Evolutionary conservation across 2,888 invertebrate species (phyloP).

Genomic region (Bedellia somnulentella): DNA sequence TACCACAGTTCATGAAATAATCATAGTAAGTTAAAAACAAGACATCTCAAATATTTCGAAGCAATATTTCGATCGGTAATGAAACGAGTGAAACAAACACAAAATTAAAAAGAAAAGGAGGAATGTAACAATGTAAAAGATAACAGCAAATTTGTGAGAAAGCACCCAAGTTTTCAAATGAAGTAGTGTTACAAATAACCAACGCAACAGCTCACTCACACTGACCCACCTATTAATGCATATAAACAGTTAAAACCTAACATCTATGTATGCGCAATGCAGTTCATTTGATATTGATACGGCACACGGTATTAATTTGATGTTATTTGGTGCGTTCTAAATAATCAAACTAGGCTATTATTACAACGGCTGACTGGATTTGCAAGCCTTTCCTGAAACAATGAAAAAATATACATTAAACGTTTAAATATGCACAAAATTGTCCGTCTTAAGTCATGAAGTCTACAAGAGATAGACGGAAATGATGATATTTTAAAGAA

Average conservation of each 20-base stretch:
- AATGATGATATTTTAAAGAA: too few species aligned
- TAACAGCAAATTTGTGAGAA: conserved; percentile 21
- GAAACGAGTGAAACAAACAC: too few species aligned
- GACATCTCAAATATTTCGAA: too few species aligned
- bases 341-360: conserved; percentile 20
- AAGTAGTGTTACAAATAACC: not conserved
- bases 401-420: not conserved
- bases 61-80: too few species aligned
- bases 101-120: conserved; percentile 31
- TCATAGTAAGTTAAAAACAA: too few species aligned
- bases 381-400: conserved; percentile 2
- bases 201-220: conserved; percentile 27
- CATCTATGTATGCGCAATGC: conserved; percentile 37
- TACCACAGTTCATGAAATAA: too few species aligned
- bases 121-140: conserved; percentile 31
- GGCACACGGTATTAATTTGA: conserved; percentile 27
- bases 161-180: conserved; percentile 28
- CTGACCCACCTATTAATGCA: conserved; percentile 29
- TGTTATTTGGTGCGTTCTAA: conserved; percentile 30
- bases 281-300: conserved; percentile 26
- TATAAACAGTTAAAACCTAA: conserved; percentile 38
- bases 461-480: too few species aligned
- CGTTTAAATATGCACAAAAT: too few species aligned
- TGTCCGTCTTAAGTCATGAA: too few species aligned
- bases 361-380: conserved; percentile 2